Evolutionary conservation across 2,888 invertebrate species (phyloP).

Genomic region (Clanis bilineata): DNA sequence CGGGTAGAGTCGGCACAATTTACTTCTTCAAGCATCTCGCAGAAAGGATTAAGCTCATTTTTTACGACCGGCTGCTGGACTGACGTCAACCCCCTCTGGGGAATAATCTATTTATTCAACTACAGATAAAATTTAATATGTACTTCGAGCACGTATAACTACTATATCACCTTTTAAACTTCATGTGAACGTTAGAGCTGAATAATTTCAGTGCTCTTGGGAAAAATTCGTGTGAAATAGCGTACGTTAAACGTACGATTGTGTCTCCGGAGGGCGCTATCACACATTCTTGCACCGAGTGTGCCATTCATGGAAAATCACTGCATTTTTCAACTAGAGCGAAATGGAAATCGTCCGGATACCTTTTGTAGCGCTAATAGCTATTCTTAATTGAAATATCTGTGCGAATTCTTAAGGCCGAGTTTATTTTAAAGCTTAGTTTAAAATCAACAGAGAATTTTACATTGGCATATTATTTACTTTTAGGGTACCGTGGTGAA

Average conservation of each 20-base stretch:
- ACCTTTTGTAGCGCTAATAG: background rate
- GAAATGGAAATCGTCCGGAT: background rate
- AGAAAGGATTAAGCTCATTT: no score
- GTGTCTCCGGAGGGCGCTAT: background rate
- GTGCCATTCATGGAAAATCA: conserved; percentile 1
- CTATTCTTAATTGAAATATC: background rate
- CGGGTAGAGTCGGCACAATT: no score
- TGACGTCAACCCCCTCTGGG: no score
- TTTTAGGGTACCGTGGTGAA: no score
- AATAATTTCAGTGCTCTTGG: background rate
- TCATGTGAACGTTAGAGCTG: background rate
- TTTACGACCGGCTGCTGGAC: no score
- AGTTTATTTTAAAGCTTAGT: background rate
- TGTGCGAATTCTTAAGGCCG: no score
- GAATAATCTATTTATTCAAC: no score
- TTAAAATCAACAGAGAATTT: no score
- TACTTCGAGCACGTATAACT: background rate
- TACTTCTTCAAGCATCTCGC: no score
- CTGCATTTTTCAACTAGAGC: conserved; percentile 10
- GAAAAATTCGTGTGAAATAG: conserved; percentile 7
- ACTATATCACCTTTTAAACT: background rate
- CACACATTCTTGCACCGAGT: conserved; percentile 8
- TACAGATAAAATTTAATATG: no score
- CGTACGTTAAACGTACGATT: conserved; percentile 1
- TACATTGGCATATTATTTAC: no score